These are phyloP conservation scores for Dysmachus trigonus DNA, from an alignment of 2,888 invertebrate genomes.

Conservation along the genomic window DNA sequence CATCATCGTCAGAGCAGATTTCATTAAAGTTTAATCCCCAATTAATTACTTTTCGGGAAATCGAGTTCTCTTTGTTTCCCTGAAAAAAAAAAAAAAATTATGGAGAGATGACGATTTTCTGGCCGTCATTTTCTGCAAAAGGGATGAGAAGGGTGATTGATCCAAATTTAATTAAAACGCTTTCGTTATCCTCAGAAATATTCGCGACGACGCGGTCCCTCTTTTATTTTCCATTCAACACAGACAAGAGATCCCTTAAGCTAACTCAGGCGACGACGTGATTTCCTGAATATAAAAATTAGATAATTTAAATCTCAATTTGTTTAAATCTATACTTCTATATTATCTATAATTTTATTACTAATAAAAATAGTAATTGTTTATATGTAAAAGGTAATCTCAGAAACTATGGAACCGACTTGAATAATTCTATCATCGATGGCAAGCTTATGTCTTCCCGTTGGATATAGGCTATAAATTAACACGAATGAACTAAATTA, in stretches of 20 bases:
- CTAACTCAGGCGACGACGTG: background rate
- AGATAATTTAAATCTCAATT: background rate
- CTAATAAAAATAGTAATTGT: no score
- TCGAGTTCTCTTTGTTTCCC: slow-evolving; percentile 1
- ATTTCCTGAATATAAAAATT: background rate
- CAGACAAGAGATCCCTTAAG: background rate
- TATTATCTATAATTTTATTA: no score
- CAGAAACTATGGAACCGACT: no score
- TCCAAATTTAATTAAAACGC: background rate
- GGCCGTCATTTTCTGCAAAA: background rate
- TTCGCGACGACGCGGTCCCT: background rate
- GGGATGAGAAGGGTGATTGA: background rate
- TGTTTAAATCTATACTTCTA: no score
- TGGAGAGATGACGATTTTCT: background rate
- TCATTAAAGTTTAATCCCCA: slow-evolving; percentile 27
- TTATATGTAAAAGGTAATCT: no score
- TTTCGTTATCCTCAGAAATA: background rate
- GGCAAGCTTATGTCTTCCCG: no score
- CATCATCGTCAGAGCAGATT: background rate
- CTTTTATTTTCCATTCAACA: background rate
- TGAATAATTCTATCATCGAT: no score
- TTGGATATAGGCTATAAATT: no score
- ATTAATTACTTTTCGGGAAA: slow-evolving; percentile 31
- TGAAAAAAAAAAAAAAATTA: slow-evolving; percentile 3
- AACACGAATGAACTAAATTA: no score